phyloP scores from a whole-genome alignment of 2,888 invertebrate species.

The Sinodicranocentrus sp. region DNA sequence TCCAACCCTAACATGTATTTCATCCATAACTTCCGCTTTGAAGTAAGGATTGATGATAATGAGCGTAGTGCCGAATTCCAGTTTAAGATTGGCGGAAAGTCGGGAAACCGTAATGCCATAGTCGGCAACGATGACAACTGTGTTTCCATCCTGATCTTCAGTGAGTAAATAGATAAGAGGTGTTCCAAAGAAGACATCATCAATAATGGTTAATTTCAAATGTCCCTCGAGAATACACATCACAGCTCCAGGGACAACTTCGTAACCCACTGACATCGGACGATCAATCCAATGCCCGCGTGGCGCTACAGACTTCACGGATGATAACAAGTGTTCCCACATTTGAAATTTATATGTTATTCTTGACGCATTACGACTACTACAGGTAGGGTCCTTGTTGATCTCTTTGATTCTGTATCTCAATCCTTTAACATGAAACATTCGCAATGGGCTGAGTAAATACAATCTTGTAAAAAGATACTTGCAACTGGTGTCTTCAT shows the following conservation, averaged over 20 bases:
- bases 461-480: neutral
- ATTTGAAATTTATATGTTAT: no score
- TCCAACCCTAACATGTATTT: neutral
- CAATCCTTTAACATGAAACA: neutral
- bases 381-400: neutral
- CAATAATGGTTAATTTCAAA: neutral
- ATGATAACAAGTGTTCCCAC: no score
- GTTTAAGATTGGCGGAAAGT: neutral
- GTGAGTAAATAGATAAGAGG: neutral
- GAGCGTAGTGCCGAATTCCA: neutral
- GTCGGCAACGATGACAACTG: neutral
- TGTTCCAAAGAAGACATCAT: neutral
- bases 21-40: neutral
- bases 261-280: no score
- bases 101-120: neutral
- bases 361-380: no score
- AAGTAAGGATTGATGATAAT: neutral
- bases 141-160: neutral
- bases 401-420: neutral
- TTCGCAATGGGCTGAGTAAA: neutral
- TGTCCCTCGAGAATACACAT: no score
- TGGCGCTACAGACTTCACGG: no score
- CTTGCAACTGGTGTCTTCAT: neutral
- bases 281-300: no score
- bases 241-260: no score